Conservation (phyloP, 1,140 invertebrate species). For the Marisa cornuarietis region DNA sequence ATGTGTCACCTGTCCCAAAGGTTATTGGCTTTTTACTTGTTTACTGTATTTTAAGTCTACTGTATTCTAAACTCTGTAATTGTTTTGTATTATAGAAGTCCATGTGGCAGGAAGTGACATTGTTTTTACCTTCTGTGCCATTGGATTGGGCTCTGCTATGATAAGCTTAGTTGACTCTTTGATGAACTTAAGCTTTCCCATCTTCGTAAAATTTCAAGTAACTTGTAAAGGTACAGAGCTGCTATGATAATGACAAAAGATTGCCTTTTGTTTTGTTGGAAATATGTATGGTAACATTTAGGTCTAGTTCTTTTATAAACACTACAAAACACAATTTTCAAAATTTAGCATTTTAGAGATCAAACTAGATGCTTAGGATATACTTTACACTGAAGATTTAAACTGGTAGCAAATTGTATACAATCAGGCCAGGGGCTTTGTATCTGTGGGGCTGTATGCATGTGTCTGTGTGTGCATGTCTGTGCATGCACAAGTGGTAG, state of each 20-base stretch:
- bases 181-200: background rate
- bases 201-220: background rate
- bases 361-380: background rate
- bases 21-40: slow-evolving; percentile 22
- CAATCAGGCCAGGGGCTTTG: no score
- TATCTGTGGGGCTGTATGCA: no score
- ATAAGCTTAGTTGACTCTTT: background rate
- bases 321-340: no score
- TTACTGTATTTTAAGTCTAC: no score
- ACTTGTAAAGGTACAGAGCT: background rate
- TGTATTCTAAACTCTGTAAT: no score
- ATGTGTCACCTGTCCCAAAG: slow-evolving; percentile 54
- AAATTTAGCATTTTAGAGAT: background rate
- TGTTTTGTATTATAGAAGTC: no score
- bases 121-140: background rate
- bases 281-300: no score
- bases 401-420: no score
- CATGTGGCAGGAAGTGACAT: no score
- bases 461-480: no score
- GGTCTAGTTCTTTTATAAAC: no score
- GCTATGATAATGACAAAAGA: background rate
- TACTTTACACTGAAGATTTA: background rate
- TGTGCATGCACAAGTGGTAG: no score
- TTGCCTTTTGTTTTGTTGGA: background rate
- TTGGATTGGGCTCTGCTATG: background rate